Evolutionary conservation across 2,113 vertebrate species (phyloP).

Genomic region (Chiloscyllium plagiosum): DNA sequence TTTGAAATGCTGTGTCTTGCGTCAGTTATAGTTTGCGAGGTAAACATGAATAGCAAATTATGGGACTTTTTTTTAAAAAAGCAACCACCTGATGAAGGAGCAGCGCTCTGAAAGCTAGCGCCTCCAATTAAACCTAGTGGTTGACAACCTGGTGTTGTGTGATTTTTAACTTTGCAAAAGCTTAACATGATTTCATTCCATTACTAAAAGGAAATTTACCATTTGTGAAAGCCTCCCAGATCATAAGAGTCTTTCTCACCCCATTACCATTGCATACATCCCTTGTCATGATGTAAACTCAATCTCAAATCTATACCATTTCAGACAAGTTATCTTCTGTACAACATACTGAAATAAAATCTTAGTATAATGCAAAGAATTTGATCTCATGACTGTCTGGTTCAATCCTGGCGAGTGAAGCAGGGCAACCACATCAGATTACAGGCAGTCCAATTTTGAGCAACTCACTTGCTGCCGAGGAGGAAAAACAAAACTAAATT

Average conservation of each 20-base stretch:
- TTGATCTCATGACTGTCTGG: background rate
- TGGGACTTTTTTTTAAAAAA: too few species aligned
- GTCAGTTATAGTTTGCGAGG: background rate
- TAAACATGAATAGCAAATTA: background rate
- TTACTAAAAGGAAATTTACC: background rate
- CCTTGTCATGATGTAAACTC: too few species aligned
- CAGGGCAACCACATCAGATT: background rate
- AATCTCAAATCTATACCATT: background rate
- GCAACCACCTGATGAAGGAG: too few species aligned
- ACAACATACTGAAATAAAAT: background rate
- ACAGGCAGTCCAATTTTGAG: background rate
- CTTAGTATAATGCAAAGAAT: background rate
- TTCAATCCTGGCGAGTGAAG: background rate
- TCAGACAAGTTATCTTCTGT: background rate
- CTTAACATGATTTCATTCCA: background rate
- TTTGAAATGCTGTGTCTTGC: too few species aligned
- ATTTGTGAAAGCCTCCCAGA: background rate
- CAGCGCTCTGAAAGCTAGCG: too few species aligned
- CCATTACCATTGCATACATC: background rate
- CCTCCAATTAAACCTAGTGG: too few species aligned
- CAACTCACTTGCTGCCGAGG: background rate
- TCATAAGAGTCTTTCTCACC: background rate
- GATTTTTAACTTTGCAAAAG: too few species aligned
- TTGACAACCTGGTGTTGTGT: too few species aligned
- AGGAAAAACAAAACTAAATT: background rate